Base-by-base conservation (phyloP, 2,797 vertebrate species). In the Hippocampus kuda region DNA sequence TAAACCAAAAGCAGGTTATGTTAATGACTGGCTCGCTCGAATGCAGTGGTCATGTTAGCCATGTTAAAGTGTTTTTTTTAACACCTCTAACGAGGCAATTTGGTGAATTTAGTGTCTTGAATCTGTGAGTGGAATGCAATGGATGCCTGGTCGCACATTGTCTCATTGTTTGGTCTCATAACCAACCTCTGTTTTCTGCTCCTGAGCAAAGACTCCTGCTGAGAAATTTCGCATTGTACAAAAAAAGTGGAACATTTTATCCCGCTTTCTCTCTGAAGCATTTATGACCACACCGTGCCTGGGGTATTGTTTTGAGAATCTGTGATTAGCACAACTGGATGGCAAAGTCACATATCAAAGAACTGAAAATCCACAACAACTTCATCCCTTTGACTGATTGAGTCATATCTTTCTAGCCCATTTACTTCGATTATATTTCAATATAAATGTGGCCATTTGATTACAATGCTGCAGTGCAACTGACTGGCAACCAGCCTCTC, bases 1-100 rank as follows among this genome's bases (percentile, higher is more conserved):
- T 70, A 61, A 76, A 80, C 71, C 72, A 72, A 73, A 44, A 79
- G 24, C 68, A 71, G 67, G 83, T 38, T 38, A 81, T 60, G 80
- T 86, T 85, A 83, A 85, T 72, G 68, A 70, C 69, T 22, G 70
- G 72, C 57, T 65, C 72, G 70, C 75, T 79, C 75, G 65, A 77
- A 79, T 77, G 83, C 76, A 85, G 83, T 81, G 79, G 78, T 72
- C 77, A 67, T 66, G 83, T 88, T 86, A 82, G 88, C 88, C 81
- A 75, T 82, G 83, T 82, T 78, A 80, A 87, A 89, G 78, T 84
- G 85, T 85, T 88, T 88, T 87, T 84, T 8, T 38, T 38, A 38
- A 83, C 75, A 75, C 79, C 82, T 85, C 89, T 89, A 89, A 90
- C 89, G 89, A 90, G 84, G 83, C 86, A 88, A 88, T 90, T 87